Conservation (phyloP, 2,888 invertebrate species). For the Carterocephalus palaemon region DNA sequence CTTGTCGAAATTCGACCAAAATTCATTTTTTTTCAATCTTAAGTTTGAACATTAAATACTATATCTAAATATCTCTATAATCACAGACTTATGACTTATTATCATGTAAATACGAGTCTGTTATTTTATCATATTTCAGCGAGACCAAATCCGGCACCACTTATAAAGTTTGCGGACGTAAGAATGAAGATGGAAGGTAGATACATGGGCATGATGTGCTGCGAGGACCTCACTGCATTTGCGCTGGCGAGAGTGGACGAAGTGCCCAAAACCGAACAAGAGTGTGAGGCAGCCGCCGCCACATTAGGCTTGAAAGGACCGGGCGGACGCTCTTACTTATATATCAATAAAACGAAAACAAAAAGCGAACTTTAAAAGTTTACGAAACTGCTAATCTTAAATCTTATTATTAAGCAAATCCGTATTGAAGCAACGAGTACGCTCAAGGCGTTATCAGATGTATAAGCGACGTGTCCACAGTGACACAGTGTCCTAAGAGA, state of each 20-base stretch:
- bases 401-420: not conserved
- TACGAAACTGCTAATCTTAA: slow-evolving; percentile 1
- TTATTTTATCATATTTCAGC: too few relatives aligned
- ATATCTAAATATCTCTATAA: too few relatives aligned
- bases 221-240: slow-evolving; percentile 58
- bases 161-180: slow-evolving; percentile 53
- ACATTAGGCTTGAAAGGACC: slow-evolving; percentile 43
- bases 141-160: slow-evolving; percentile 49
- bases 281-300: slow-evolving; percentile 43
- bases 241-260: slow-evolving; percentile 47
- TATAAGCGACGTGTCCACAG: too few relatives aligned
- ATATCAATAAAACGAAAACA: slow-evolving; percentile 22
- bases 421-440: not conserved
- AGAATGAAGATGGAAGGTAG: slow-evolving; percentile 54
- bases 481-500: too few relatives aligned
- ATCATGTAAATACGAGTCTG: too few relatives aligned
- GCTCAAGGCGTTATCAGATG: not conserved
- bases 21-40: too few relatives aligned
- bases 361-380: slow-evolving; percentile 32
- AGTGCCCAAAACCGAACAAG: slow-evolving; percentile 50
- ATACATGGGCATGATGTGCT: slow-evolving; percentile 60
- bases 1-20: too few relatives aligned
- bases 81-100: too few relatives aligned
- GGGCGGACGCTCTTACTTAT: slow-evolving; percentile 50
- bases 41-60: too few relatives aligned